Conservation (phyloP, 1,140 invertebrate genomes). For the Drosophila serrata region DNA sequence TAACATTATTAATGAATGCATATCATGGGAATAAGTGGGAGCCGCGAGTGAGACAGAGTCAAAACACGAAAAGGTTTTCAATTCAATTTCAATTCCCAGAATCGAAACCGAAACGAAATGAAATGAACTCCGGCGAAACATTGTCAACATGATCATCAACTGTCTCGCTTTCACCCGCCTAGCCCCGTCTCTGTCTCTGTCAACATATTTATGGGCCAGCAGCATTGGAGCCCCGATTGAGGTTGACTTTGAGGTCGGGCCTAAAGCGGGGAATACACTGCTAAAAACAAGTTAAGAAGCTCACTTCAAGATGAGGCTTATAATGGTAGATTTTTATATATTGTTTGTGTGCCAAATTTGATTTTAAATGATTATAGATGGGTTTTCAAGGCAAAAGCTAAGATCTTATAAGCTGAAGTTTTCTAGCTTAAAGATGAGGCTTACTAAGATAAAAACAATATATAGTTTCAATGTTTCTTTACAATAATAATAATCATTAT, state of each 20-base stretch:
- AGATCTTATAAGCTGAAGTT: no score
- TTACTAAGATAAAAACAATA: no score
- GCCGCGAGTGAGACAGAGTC: constrained; percentile 38
- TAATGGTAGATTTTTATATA: no score
- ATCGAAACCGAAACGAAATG: constrained; percentile 37
- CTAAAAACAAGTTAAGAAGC: no score
- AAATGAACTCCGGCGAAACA: constrained; percentile 63
- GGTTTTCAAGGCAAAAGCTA: no score
- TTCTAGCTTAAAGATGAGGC: no score
- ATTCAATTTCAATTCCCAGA: constrained; percentile 59
- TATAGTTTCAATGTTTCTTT: no score
- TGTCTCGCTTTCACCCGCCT: constrained; percentile 15
- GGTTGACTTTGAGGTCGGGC: constrained; percentile 29
- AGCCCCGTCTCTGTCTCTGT: constrained; percentile 32
- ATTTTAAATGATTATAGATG: no score
- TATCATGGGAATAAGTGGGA: constrained; percentile 57
- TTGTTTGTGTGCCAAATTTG: no score
- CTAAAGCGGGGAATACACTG: constrained; percentile 5
- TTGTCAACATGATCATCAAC: constrained; percentile 82
- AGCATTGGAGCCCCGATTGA: constrained; percentile 31
- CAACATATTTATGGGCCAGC: constrained; percentile 48
- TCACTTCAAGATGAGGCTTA: no score
- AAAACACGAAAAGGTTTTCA: constrained; percentile 72
- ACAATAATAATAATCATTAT: no score
- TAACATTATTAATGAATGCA: constrained; percentile 81